Base-by-base conservation (phyloP, 2,113 vertebrate genomes). In the Isurus oxyrinchus region DNA sequence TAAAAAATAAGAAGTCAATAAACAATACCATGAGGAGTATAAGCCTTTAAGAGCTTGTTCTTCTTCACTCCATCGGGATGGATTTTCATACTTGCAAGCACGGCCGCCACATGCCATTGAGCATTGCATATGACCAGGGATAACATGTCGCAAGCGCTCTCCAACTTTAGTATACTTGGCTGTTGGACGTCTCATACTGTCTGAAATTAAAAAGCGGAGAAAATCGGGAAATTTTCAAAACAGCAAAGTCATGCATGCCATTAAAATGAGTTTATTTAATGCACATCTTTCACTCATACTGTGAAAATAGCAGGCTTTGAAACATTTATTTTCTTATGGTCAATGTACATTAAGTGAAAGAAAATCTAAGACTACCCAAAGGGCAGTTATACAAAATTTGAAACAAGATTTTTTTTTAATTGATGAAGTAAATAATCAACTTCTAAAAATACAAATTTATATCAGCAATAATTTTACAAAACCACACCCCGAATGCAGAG, bases 11-110 rank as follows among this genome's bases (percentile, higher is more conserved):
- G 76, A 72, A 96, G 40, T 7, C 59, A 96, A 88, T 72, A 23
- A 76, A 57, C 23, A 96, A 97, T 97, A 99, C 99, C 99, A 99
- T 96, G 99, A 99, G 0, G 99, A 99, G 97, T 99, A 99, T 94
- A 99, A 97, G 16, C 99, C 99, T 96, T 98, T 98, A 88, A 99
- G 96, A 93, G 98, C 99, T 97, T 99, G 99, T 53, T 99, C 98
- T 96, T 98, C 98, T 69, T 98, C 97, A 1, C 98, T 99, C 99
- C 99, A 99, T 96, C 99, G 99, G 25, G 98, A 97, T 0, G 99
- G 99, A 96, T 99, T 99, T 97, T 99, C 99, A 0, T 99, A 99
- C 97, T 99, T 99, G 98, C 99, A 99, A 0, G 99, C 98, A 67
- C 98, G 98, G 7, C 99, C 99, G 0, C 99, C 99, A 55, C 99